phyloP scores from a whole-genome alignment of 2,888 invertebrate species.

The Andrena minutula region DNA sequence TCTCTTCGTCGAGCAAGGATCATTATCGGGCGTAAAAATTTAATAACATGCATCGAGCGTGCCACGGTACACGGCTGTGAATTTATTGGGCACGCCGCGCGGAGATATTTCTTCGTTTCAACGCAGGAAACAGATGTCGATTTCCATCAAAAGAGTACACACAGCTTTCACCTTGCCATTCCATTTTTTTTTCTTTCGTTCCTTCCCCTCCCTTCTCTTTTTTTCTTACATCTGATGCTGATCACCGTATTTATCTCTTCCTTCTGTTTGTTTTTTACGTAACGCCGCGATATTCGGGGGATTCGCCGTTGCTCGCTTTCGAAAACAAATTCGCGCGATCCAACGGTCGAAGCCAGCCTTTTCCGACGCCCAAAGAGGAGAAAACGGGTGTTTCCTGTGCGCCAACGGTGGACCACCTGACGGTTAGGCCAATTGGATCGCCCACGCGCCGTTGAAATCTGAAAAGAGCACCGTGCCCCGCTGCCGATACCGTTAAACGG shows the following conservation, averaged over 20 bases:
- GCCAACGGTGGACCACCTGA: conserved; percentile 59
- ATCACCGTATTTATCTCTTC: not conserved
- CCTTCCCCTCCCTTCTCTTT: not conserved
- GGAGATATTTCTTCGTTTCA: conserved; percentile 23
- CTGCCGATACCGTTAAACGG: conserved; percentile 65
- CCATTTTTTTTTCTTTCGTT: not conserved
- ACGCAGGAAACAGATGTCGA: conserved; percentile 18
- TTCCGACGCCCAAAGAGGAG: conserved; percentile 29
- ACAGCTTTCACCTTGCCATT: conserved; percentile 34
- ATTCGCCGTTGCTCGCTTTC: conserved; percentile 29
- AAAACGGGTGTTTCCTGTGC: conserved; percentile 53
- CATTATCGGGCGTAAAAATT: conserved; percentile 25
- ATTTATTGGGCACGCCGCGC: not conserved
- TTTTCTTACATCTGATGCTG: not conserved
- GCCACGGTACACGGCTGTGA: not conserved
- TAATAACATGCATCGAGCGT: conserved; percentile 24
- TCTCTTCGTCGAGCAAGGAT: conserved; percentile 17
- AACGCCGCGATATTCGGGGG: conserved; percentile 1
- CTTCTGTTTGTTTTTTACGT: conserved; percentile 1
- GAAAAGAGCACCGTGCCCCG: conserved; percentile 58
- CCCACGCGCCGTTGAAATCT: conserved; percentile 68
- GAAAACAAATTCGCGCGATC: conserved; percentile 31
- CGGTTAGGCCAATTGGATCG: conserved; percentile 72
- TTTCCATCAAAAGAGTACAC: conserved; percentile 22
- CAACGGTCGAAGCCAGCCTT: conserved; percentile 14